Evolutionary conservation across 2,797 vertebrate species (phyloP), one percentile per base, ranked within the genome.

Genomic region (Semotilus atromaculatus): DNA sequence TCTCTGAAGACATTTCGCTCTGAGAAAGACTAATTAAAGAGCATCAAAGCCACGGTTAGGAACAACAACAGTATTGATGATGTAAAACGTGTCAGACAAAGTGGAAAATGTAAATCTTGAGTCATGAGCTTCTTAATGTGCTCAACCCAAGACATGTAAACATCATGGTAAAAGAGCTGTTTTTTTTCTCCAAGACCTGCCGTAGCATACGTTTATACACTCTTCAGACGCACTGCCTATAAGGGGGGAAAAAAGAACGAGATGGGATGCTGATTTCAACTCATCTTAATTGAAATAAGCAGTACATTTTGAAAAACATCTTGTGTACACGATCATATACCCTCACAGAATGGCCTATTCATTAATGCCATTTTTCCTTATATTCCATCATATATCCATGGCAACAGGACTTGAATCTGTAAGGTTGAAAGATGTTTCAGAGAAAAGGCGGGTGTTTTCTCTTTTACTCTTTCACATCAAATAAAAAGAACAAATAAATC

Each of bases 1-100:
- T 91, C 79, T 90, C 90, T 89, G 89, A 91, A 92, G 86, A 81
- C 51, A 31, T 88, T 89, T 83, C 80, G 89, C 92, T 88, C 88
- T 51, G 89, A 91, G 88, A 82, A 88, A 79, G 80, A 86, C 82
- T 83, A 89, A 91, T 90, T 90, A 92, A 80, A 80, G 75, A 85
- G 81, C n/a, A 83, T 88, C 86, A 89, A 87, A 88, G 67, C 86
- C 79, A 38, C 11, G 10, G 18, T 70, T 67, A 84, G 82, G 89
- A 86, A 88, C 91, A 90, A 90, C 80, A 70, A 38, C 40, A 74
- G 55, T 67, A 83, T 79, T 90, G 14, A 80, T 38, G 31, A 29
- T 60, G 72, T 45, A 55, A 86, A 45, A 36, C 8, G 18, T 80
- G 76, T 45, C 38, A 66, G 60, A 82, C 29, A 19, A 82, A 48